Percentiles rank a stretch among this genome's conserved stretches.
These are phyloP conservation scores for Brenthis ino DNA, from an alignment of 2,888 invertebrate genomes.

Conservation along the genomic window DNA sequence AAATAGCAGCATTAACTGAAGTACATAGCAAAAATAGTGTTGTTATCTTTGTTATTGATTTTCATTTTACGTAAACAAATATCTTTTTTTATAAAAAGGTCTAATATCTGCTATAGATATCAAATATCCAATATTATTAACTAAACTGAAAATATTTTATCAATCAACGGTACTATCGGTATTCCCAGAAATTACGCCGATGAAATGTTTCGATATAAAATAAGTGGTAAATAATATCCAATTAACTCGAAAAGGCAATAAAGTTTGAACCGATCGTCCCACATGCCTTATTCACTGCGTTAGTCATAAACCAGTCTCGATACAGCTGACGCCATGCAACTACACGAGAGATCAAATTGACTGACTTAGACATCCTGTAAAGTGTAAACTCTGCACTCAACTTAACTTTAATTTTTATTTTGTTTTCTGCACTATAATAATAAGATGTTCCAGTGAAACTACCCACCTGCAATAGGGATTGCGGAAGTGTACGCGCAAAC, in stretches of 20 bases:
- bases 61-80: not conserved
- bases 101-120: too few relatives aligned
- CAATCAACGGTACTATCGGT: not conserved
- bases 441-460: too few relatives aligned
- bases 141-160: too few relatives aligned
- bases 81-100: too few relatives aligned
- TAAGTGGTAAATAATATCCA: not conserved
- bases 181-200: not conserved
- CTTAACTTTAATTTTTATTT: too few relatives aligned
- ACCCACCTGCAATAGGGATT: too few relatives aligned
- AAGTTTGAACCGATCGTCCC: not conserved
- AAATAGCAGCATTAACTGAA: constrained; percentile 21
- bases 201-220: not conserved
- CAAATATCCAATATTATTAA: too few relatives aligned
- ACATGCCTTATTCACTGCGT: constrained; percentile 14
- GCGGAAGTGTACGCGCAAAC: too few relatives aligned
- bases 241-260: not conserved
- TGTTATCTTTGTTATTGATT: not conserved
- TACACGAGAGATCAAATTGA: constrained; percentile 7
- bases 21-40: not conserved
- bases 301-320: constrained; percentile 26
- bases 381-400: not conserved
- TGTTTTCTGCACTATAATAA: too few relatives aligned
- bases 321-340: constrained; percentile 25
- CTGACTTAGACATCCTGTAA: constrained; percentile 19